phyloP scores from a whole-genome alignment of 1,140 invertebrate genomes.

The Diprion similis region DNA sequence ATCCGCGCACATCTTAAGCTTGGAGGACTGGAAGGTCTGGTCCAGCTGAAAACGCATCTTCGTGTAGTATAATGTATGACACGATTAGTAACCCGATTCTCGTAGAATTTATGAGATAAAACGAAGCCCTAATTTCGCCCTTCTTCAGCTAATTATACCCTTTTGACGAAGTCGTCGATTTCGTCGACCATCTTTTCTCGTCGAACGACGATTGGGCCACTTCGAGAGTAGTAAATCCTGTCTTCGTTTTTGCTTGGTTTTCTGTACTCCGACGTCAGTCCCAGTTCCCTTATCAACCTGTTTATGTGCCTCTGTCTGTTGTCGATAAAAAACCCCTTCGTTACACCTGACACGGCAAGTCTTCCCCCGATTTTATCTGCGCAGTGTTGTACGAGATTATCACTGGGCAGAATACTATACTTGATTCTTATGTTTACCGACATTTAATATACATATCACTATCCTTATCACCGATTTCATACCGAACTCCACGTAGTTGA shows the following conservation, averaged over 20 bases:
- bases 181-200: background rate
- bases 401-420: too few species aligned
- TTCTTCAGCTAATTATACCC: background rate
- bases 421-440: too few species aligned
- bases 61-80: too few species aligned
- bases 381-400: too few species aligned
- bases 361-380: background rate
- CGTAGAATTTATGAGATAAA: too few species aligned
- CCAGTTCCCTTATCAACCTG: constrained; percentile 17
- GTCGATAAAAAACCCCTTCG: constrained; percentile 2
- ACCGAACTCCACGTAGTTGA: too few species aligned
- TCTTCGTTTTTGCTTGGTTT: background rate
- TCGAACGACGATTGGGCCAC: background rate
- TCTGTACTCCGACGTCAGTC: background rate
- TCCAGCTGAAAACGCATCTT: constrained; percentile 30
- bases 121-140: too few species aligned
- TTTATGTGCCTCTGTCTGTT: constrained; percentile 24
- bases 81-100: too few species aligned
- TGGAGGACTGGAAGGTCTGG: constrained; percentile 17
- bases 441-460: too few species aligned
- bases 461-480: too few species aligned
- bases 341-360: background rate
- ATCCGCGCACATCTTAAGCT: constrained; percentile 17
- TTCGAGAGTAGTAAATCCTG: background rate
- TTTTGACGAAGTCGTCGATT: background rate